phyloP scores from a whole-genome alignment of 2,797 vertebrate species.

The Thaleichthys pacificus region DNA sequence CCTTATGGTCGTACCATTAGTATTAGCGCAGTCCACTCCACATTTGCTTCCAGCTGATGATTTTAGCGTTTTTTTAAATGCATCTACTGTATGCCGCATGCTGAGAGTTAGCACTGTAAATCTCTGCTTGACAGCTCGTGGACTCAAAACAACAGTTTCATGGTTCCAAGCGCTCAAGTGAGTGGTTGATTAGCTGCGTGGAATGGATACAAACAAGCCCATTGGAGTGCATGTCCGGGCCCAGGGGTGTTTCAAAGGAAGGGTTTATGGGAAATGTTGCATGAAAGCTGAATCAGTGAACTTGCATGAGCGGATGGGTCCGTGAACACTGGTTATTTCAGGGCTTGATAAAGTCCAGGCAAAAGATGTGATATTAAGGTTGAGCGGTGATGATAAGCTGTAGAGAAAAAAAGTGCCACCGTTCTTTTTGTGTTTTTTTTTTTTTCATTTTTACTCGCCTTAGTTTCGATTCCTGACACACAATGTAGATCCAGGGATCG shows the following conservation, averaged over 20 bases:
- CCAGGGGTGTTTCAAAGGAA: slow-evolving; percentile 15
- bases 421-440: slow-evolving; percentile 6
- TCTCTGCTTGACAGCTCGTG: too few species aligned
- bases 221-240: neutral
- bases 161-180: neutral
- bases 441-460: slow-evolving; percentile 74
- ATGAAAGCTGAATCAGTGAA: slow-evolving; percentile 20
- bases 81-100: neutral
- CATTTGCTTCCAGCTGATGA: slow-evolving; percentile 1
- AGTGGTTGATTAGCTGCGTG: slow-evolving; percentile 8
- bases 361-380: slow-evolving; percentile 10
- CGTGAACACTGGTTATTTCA: slow-evolving; percentile 3
- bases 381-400: slow-evolving; percentile 7
- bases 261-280: slow-evolving; percentile 14
- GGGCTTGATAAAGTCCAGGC: slow-evolving; percentile 9
- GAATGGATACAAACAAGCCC: slow-evolving; percentile 13
- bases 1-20: slow-evolving; percentile 19
- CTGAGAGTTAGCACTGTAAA: too few species aligned
- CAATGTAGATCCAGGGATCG: slow-evolving; percentile 95
- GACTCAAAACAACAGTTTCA: too few species aligned
- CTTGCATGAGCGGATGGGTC: slow-evolving; percentile 14
- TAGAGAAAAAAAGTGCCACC: too few species aligned
- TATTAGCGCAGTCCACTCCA: slow-evolving; percentile 14
- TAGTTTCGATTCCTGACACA: slow-evolving; percentile 65
- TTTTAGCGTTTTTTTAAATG: slow-evolving; percentile 30